phyloP scores from a whole-genome alignment of 2,113 vertebrate species.

The Camelus bactrianus region DNA sequence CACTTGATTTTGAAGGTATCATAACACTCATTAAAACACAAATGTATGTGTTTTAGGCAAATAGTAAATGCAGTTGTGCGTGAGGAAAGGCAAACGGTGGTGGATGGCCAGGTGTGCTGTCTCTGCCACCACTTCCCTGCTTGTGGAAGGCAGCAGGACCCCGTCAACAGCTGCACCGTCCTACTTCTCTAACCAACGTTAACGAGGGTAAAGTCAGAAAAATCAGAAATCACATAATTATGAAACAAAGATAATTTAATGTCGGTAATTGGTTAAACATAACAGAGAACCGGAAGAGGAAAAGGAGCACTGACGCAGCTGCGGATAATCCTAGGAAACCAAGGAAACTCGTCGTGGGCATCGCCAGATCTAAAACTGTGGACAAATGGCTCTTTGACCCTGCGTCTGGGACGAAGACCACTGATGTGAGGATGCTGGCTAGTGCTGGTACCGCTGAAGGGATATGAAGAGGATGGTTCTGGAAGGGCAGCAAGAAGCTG shows the following conservation, averaged over 20 bases:
- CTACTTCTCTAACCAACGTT: background rate
- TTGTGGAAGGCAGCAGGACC: background rate
- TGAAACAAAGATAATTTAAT: background rate
- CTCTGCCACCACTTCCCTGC: accelerated
- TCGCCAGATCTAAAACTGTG: background rate
- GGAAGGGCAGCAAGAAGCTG: background rate
- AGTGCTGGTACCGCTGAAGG: background rate
- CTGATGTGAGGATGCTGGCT: background rate
- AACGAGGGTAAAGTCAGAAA: background rate
- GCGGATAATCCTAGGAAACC: background rate
- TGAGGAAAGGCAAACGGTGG: background rate
- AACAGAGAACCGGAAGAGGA: background rate
- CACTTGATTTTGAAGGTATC: background rate
- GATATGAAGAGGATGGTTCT: accelerated
- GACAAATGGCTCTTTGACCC: background rate
- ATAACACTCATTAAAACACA: background rate
- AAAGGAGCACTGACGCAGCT: too few relatives aligned
- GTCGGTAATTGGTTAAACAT: background rate
- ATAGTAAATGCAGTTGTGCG: background rate
- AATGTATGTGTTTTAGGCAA: background rate
- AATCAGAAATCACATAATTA: background rate
- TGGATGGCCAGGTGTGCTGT: accelerated
- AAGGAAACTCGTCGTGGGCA: accelerated
- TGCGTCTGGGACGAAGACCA: background rate
- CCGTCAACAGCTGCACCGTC: accelerated